Percentiles rank a stretch among this genome's conserved stretches.
Evolutionary conservation across 2,797 vertebrate genomes (phyloP).

Genomic region (Gorsachius magnificus): DNA sequence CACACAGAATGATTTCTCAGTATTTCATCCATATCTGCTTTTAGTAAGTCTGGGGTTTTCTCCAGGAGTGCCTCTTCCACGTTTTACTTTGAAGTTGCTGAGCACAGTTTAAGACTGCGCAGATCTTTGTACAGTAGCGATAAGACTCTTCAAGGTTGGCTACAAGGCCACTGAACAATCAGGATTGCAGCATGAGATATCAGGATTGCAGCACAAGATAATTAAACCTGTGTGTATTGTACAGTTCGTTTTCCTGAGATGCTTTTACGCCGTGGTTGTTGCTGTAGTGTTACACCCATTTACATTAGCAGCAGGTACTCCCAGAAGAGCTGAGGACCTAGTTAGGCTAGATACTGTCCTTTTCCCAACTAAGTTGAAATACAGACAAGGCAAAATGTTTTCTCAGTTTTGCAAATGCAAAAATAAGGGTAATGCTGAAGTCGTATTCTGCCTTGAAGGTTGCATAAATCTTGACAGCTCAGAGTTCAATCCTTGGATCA

Average conservation of each 20-base stretch:
- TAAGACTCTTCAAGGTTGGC: not conserved
- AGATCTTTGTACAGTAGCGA: not conserved
- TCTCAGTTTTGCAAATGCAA: not conserved
- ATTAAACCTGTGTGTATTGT: rapidly evolving
- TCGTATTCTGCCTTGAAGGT: not conserved
- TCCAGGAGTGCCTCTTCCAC: not conserved
- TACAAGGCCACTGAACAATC: not conserved
- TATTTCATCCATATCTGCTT: not conserved
- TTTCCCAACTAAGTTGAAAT: not conserved
- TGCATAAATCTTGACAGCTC: not conserved
- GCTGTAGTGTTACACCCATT: not conserved
- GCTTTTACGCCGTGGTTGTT: not conserved
- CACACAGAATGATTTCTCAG: not conserved
- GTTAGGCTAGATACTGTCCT: not conserved
- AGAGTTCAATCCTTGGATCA: not conserved
- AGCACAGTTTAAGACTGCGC: too few species aligned
- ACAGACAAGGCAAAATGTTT: not conserved
- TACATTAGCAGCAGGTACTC: not conserved
- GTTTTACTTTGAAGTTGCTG: not conserved
- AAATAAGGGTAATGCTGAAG: not conserved
- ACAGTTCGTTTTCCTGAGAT: rapidly evolving
- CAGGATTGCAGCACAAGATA: not conserved
- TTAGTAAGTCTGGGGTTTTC: not conserved
- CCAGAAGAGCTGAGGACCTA: not conserved
- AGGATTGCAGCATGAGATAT: not conserved